Conservation (phyloP, 2,797 vertebrate species). For the Hozukius guyotensis region DNA sequence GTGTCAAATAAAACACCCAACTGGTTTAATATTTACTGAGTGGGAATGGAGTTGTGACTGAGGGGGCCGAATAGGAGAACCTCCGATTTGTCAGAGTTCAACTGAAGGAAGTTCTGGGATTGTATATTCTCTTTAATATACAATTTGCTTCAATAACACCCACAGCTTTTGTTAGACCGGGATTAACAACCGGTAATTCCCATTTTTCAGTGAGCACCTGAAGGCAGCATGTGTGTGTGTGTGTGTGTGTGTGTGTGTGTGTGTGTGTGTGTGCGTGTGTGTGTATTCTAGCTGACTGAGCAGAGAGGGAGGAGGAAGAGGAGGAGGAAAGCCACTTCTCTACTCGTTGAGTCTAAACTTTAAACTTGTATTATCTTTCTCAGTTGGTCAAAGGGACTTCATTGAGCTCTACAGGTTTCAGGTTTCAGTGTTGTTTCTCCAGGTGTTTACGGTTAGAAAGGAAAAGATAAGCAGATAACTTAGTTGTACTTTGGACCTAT, state of each 20-base stretch:
- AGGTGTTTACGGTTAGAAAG: background rate
- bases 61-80: too few relatives aligned
- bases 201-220: constrained; percentile 16
- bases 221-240: constrained; percentile 40
- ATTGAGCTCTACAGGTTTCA: too few relatives aligned
- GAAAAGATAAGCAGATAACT: background rate
- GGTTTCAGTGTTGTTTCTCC: background rate
- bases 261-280: background rate
- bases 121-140: background rate
- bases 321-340: background rate
- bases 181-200: rapidly evolving
- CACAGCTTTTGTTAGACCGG: background rate
- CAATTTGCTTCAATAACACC: background rate
- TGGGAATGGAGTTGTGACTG: too few relatives aligned
- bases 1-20: too few relatives aligned
- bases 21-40: too few relatives aligned
- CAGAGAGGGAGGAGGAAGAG: constrained; percentile 8
- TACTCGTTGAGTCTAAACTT: background rate
- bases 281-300: constrained; percentile 23
- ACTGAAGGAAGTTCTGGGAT: too few relatives aligned
- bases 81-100: too few relatives aligned
- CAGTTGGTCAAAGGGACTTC: background rate
- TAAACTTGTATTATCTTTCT: background rate
- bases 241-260: background rate
- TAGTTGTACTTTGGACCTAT: constrained; percentile 32